A percentile compares a stretch with the other conserved stretches of the same genome.
Conservation (phyloP, 2,113 vertebrate species). For the Siphamia tubifer region DNA sequence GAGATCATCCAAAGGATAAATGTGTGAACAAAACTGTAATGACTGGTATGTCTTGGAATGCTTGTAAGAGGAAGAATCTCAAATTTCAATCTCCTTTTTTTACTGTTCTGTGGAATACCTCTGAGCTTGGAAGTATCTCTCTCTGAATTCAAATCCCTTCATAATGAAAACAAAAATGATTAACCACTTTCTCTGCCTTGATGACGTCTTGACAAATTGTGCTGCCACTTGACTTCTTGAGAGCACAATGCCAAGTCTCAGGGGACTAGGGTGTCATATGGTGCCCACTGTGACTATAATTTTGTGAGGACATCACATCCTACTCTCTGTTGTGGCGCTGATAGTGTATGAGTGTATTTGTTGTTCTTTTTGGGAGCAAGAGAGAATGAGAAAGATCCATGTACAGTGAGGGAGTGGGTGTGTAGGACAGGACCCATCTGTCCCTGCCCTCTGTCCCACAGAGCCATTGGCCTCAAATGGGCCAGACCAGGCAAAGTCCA, state of each 20-base stretch:
- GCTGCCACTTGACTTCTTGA: conserved; percentile 10
- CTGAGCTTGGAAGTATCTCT: not conserved
- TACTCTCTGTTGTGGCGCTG: conserved; percentile 36
- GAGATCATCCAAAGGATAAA: not conserved
- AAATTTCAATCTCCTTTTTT: conserved; percentile 47
- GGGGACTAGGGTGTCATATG: conserved; percentile 32
- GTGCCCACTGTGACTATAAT: conserved; percentile 30
- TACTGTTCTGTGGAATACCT: not conserved
- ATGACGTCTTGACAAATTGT: not conserved
- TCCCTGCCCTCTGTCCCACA: conserved; percentile 41
- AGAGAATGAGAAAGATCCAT: conserved; percentile 20
- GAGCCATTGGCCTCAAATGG: conserved; percentile 27
- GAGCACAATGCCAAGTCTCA: conserved; percentile 17
- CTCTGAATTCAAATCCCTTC: not conserved
- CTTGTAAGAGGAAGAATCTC: conserved; percentile 40
- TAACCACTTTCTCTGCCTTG: conserved; percentile 9
- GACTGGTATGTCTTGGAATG: conserved; percentile 41
- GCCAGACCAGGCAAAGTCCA: conserved; percentile 39
- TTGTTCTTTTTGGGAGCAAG: conserved; percentile 10
- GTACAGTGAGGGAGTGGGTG: conserved; percentile 31
- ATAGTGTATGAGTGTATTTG: conserved; percentile 22
- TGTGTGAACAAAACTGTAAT: conserved; percentile 18
- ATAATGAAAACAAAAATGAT: not conserved
- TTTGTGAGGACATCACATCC: conserved; percentile 30
- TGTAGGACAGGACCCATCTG: conserved; percentile 63